phyloP scores from a whole-genome alignment of 2,113 vertebrate species.

The Erpornis zantholeuca region DNA sequence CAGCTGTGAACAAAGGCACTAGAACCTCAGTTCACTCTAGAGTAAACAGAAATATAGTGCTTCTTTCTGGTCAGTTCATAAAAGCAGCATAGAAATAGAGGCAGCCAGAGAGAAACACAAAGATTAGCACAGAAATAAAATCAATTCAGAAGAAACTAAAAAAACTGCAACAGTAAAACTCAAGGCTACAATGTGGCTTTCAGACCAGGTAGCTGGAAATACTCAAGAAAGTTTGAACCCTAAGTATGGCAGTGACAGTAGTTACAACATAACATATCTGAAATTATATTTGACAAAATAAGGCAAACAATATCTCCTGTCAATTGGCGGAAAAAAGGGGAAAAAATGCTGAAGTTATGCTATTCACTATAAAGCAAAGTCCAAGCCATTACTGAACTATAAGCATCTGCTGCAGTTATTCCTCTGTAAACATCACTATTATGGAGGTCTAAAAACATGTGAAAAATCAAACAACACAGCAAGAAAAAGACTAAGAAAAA shows the following conservation, averaged over 20 bases:
- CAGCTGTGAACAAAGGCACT: neutral
- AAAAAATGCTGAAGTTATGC: neutral
- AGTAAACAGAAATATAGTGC: neutral
- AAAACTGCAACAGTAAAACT: neutral
- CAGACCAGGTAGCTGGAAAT: neutral
- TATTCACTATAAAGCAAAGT: neutral
- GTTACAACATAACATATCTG: neutral
- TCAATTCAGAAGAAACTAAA: neutral
- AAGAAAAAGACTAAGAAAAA: neutral
- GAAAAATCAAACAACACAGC: neutral
- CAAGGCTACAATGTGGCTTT: neutral
- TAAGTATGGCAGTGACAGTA: neutral
- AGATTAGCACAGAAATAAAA: neutral
- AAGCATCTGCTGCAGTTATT: neutral
- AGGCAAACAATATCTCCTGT: neutral
- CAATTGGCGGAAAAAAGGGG: neutral
- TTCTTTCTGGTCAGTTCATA: neutral
- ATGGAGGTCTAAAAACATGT: neutral
- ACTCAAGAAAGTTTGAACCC: neutral
- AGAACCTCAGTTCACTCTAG: neutral
- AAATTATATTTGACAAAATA: neutral
- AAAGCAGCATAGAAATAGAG: neutral
- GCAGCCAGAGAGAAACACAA: neutral
- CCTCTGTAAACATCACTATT: neutral
- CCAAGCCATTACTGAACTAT: neutral